phyloP scores from a whole-genome alignment of 35 echinoderm and acorn worm genomes.

The Diadema setosum region DNA sequence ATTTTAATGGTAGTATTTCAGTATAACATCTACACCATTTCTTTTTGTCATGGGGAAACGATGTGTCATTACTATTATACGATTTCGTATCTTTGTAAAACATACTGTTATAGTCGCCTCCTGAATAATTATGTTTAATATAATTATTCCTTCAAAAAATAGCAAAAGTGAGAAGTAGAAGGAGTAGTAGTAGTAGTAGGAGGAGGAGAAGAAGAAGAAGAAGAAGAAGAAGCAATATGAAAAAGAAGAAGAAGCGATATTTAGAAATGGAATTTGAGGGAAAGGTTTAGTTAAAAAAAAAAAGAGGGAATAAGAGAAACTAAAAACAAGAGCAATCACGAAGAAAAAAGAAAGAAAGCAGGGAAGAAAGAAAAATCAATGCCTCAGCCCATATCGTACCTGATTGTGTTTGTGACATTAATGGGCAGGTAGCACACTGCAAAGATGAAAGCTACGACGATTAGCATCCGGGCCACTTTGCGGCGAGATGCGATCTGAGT shows the following conservation, averaged over 20 bases:
- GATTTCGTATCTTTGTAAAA: no score
- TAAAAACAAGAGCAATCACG: background rate
- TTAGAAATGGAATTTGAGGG: background rate
- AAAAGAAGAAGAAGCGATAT: background rate
- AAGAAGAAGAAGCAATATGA: background rate
- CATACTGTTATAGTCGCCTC: no score
- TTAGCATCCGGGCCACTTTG: constrained; percentile 95
- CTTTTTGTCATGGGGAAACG: no score
- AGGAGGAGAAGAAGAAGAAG: background rate
- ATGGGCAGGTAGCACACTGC: constrained; percentile 81
- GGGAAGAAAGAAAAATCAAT: no score
- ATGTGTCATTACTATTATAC: no score
- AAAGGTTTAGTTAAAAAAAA: background rate
- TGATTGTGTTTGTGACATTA: constrained; percentile 46
- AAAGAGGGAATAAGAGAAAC: background rate
- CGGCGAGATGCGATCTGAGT: constrained; percentile 73
- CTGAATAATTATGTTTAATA: no score
- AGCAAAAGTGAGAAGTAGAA: background rate
- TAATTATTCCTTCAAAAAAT: no score
- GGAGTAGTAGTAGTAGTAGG: background rate
- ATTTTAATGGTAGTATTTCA: no score
- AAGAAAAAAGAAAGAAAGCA: no score
- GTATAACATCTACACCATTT: no score
- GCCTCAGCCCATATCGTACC: no score
- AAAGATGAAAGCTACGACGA: constrained; percentile 83